Base-by-base conservation (phyloP, 2,888 invertebrate species). In the Palloptera scutellata region DNA sequence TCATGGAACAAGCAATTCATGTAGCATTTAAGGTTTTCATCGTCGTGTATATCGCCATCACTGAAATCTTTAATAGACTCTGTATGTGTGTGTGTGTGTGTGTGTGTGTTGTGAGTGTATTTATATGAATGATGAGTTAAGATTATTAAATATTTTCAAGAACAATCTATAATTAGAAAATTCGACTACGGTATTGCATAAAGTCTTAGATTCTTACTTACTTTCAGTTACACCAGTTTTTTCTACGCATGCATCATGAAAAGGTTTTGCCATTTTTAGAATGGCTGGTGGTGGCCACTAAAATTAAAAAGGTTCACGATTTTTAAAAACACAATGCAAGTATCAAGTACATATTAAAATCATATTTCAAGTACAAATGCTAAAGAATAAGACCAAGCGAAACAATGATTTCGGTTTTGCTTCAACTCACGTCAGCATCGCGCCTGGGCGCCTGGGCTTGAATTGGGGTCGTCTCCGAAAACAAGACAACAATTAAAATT, bases 1-100 rank as follows among this genome's bases (percentile, higher is more conserved):
- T 84, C 82, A 65, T 85, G 81, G 66, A 85, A 84, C 55, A 84
- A 69, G 71, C 85, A 85, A 73, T 84, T 82, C 84, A 85, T 85
- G 64, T 85, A 85, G 68, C 85, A 85, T 73, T 84, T 85, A 4
- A 85, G 77, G 54, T 78, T 80, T 70, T 82, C 82, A 63, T 84
- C 84, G 13, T 85, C 85, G 64, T 84, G 84, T 59, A 84, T 78
- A 66, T 85, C 80, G 8, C 85, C 85, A 64, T 84, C 84, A 67
- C 85, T 85, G 68, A 85, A 85, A 72, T 84, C 82, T 72, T 83
- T 84, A 68, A 85, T 85, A 58, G 83, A 78, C 63, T 75, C 85
- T 84, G 53, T 45, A 57, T 40, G 17, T 2, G 9, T 13, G 6
- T 19, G 11, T 8, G 6, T 30, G 19, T 19, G 20, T 30, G 30